Conservation (phyloP, 2,888 invertebrate species). For the Aspidiotus rigidus region DNA sequence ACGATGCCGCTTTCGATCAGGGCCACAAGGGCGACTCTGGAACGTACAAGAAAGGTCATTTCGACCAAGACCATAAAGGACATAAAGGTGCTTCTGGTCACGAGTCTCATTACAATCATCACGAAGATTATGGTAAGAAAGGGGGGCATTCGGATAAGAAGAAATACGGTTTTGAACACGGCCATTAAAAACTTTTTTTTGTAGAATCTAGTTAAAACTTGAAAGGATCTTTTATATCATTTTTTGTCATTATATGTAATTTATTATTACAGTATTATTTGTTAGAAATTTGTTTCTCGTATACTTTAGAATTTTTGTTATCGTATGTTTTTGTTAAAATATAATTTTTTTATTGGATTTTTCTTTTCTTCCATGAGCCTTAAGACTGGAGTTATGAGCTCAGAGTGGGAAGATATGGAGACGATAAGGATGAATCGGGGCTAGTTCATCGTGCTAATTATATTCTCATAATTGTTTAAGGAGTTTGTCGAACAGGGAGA, state of each 20-base stretch:
- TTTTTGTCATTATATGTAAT: conserved; percentile 12
- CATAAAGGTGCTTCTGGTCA: conserved; percentile 67
- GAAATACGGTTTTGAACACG: conserved; percentile 50
- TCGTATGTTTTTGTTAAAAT: not conserved
- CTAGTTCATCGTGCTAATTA: too few species aligned
- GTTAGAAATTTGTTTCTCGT: conserved; percentile 12
- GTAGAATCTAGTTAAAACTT: conserved; percentile 10
- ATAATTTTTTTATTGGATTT: not conserved
- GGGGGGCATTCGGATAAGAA: conserved; percentile 62
- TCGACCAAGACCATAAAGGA: conserved; percentile 70
- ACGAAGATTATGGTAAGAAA: conserved; percentile 67
- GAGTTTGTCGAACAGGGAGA: too few species aligned
- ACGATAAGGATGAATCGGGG: too few species aligned
- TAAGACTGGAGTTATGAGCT: not conserved
- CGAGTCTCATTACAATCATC: conserved; percentile 62
- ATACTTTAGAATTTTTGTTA: not conserved
- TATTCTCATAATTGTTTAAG: too few species aligned
- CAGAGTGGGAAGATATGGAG: too few species aligned
- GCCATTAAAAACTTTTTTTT: conserved; percentile 22
- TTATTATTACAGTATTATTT: conserved; percentile 13
- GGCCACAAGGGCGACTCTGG: conserved; percentile 71
- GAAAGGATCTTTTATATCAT: conserved; percentile 8
- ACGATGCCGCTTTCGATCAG: conserved; percentile 66
- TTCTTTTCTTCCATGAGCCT: too few species aligned
- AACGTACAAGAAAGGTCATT: conserved; percentile 68